Percentiles rank a stretch among this genome's conserved stretches.
phyloP scores from a whole-genome alignment of 2,113 vertebrate species.

The Balaeniceps rex region DNA sequence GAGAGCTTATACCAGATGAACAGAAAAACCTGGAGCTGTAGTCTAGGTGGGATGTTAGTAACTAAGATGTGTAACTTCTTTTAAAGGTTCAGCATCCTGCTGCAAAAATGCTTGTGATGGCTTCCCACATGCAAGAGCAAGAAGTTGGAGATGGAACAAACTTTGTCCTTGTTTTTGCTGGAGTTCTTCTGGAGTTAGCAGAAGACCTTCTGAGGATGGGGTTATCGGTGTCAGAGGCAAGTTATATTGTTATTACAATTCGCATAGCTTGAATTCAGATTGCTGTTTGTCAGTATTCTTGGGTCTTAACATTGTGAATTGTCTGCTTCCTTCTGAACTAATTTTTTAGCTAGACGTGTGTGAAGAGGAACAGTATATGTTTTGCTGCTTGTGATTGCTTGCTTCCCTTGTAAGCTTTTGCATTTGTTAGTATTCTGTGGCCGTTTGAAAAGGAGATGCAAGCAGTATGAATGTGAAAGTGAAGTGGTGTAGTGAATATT shows the following conservation, averaged over 20 bases:
- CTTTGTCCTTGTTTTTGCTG: conserved; percentile 95
- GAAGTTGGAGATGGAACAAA: conserved; percentile 99
- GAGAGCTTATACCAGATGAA: background rate
- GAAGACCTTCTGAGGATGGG: conserved; percentile 95
- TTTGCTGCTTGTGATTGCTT: background rate
- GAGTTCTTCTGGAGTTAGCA: conserved; percentile 90
- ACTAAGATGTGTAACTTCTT: background rate
- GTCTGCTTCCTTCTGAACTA: background rate
- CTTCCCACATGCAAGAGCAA: conserved; percentile 98
- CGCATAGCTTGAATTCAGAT: background rate
- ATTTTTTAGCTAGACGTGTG: background rate
- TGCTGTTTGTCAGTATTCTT: background rate
- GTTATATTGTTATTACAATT: background rate
- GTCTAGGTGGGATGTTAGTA: background rate
- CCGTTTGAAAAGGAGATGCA: background rate
- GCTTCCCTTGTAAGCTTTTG: background rate
- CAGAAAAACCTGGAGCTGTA: background rate
- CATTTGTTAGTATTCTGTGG: background rate
- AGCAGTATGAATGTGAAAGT: background rate
- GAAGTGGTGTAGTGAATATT: background rate
- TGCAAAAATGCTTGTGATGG: conserved; percentile 98
- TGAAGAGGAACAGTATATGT: background rate
- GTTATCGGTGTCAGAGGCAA: conserved; percentile 92
- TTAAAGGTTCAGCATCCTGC: conserved; percentile 95
- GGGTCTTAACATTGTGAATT: background rate